Conservation (phyloP, 2,888 invertebrate genomes). For the Chirona hameri region DNA sequence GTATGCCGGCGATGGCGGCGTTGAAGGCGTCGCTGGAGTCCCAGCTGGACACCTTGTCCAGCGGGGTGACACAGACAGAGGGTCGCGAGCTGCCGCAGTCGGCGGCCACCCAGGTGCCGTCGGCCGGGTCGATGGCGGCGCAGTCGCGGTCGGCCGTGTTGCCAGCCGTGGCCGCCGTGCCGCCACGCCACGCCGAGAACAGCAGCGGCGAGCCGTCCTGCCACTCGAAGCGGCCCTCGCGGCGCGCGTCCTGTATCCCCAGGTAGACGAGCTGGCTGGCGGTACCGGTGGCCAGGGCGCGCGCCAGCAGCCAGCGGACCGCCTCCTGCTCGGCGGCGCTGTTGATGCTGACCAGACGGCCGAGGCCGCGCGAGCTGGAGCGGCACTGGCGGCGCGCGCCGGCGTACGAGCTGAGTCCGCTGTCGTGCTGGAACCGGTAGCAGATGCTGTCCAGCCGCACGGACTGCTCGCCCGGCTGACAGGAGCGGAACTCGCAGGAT, state of each 20-base stretch:
- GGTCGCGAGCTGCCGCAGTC: background rate
- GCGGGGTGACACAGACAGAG: background rate
- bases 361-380: background rate
- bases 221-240: conserved; percentile 13
- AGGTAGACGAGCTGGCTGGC: background rate
- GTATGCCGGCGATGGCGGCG: too few species aligned
- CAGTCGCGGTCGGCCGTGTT: background rate
- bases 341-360: background rate
- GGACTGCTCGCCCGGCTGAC: background rate
- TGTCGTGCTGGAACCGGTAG: background rate
- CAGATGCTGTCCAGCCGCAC: background rate
- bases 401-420: background rate
- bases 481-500: background rate
- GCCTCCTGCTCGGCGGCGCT: conserved; percentile 7
- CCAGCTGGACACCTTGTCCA: too few species aligned
- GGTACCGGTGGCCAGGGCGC: background rate
- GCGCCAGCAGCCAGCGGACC: conserved; percentile 5
- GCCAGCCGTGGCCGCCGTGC: background rate
- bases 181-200: background rate
- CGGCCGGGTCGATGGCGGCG: background rate
- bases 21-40: too few species aligned
- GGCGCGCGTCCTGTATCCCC: background rate
- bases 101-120: background rate
- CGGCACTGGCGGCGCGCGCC: background rate
- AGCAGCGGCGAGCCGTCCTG: conserved; percentile 1